Evolutionary conservation across 2,888 invertebrate genomes (phyloP).

Genomic region (Hirtodrosophila trivittata): DNA sequence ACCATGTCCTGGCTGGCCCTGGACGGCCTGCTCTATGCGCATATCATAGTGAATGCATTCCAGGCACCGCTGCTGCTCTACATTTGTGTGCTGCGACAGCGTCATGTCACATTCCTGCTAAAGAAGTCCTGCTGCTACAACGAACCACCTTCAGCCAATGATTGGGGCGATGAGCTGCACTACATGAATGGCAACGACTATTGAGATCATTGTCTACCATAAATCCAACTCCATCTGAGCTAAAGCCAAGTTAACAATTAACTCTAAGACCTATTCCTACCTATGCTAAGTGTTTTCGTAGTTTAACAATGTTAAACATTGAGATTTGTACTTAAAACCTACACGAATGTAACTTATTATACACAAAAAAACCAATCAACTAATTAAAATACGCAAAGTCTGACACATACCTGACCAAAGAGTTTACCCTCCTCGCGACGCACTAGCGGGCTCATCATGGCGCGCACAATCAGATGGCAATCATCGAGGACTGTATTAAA

Average conservation of each 20-base stretch:
- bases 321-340: slow-evolving; percentile 66
- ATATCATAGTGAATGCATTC: slow-evolving; percentile 90
- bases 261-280: slow-evolving; percentile 40
- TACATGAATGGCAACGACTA: slow-evolving; percentile 89
- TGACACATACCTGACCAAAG: slow-evolving; percentile 92
- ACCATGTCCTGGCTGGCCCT: slow-evolving; percentile 90
- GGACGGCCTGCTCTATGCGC: slow-evolving; percentile 89
- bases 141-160: slow-evolving; percentile 89
- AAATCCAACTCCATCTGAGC: slow-evolving; percentile 9
- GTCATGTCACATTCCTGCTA: slow-evolving; percentile 90
- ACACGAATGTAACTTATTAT: slow-evolving; percentile 46
- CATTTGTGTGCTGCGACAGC: slow-evolving; percentile 90
- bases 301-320: slow-evolving; percentile 75
- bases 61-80: slow-evolving; percentile 91
- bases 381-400: slow-evolving; percentile 53
- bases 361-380: slow-evolving; percentile 36
- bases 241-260: slow-evolving; percentile 24
- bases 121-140: slow-evolving; percentile 92
- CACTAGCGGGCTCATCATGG: slow-evolving; percentile 91
- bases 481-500: slow-evolving; percentile 98
- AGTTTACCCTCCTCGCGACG: slow-evolving; percentile 93
- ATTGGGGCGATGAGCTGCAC: slow-evolving; percentile 95
- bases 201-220: slow-evolving; percentile 45
- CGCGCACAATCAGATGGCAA: slow-evolving; percentile 95
- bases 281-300: slow-evolving; percentile 59